phyloP scores from a whole-genome alignment of 2,797 vertebrate species.

The Atherinosoma microstoma region DNA sequence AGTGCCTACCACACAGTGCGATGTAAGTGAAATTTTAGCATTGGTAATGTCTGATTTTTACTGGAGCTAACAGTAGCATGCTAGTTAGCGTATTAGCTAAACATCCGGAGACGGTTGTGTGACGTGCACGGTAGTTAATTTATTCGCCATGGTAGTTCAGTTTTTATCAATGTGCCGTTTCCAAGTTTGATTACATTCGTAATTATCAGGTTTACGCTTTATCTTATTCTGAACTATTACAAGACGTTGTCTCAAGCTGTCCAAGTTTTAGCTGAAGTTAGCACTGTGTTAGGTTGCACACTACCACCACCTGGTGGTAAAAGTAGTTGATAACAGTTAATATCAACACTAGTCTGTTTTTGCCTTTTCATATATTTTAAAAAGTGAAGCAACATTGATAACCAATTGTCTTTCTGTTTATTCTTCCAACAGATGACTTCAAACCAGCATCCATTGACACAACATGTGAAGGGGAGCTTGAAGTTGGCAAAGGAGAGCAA shows the following conservation, averaged over 20 bases:
- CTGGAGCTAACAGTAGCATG: conserved; percentile 50
- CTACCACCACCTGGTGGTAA: conserved; percentile 42
- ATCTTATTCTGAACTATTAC: neutral
- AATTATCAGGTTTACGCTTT: neutral
- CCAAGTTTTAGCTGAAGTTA: conserved; percentile 50
- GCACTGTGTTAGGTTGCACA: neutral
- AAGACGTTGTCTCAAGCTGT: conserved; percentile 30
- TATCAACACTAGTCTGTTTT: too few relatives aligned
- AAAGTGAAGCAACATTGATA: neutral
- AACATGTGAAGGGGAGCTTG: conserved; percentile 94
- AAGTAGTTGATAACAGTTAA: neutral
- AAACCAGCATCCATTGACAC: conserved; percentile 98
- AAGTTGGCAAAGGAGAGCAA: conserved; percentile 97
- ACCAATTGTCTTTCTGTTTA: neutral
- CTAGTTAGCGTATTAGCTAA: conserved; percentile 65
- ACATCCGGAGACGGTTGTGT: conserved; percentile 14
- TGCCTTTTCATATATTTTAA: neutral
- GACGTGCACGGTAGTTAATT: neutral
- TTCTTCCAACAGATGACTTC: conserved; percentile 90
- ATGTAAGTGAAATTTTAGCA: conserved; percentile 86
- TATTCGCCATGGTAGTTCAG: neutral
- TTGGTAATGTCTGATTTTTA: conserved; percentile 12
- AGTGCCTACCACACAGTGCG: conserved; percentile 95
- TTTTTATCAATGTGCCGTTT: neutral
- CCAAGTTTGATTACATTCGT: accelerated